Evolutionary conservation across 2,888 invertebrate species (phyloP).

Genomic region (Tenodera sinensis): DNA sequence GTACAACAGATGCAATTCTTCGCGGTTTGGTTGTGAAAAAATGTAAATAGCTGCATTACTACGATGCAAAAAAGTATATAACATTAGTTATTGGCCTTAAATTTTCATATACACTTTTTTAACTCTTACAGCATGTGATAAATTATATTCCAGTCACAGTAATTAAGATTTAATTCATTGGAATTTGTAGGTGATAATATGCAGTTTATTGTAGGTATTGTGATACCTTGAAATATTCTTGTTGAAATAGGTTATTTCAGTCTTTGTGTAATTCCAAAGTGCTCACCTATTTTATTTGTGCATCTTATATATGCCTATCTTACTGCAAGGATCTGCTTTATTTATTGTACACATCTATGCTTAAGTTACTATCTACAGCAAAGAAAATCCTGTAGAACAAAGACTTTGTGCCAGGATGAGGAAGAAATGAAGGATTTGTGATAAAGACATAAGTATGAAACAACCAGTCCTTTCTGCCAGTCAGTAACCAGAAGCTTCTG

Average conservation of each 20-base stretch:
- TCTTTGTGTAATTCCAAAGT: no score
- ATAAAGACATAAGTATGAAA: not conserved
- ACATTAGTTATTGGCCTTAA: not conserved
- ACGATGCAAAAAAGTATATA: not conserved
- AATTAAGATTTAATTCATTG: not conserved
- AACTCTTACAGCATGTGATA: not conserved
- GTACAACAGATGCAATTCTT: not conserved
- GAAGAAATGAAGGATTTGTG: not conserved
- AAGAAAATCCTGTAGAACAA: not conserved
- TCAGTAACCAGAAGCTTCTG: not conserved
- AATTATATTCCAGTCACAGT: not conserved
- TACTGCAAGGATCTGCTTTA: not conserved
- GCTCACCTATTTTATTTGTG: not conserved
- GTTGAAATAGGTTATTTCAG: not conserved
- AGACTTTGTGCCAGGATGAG: not conserved
- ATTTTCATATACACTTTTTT: not conserved
- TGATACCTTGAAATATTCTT: not conserved
- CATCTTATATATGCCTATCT: not conserved
- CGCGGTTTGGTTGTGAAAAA: not conserved
- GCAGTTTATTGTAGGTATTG: not conserved
- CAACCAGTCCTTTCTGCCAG: not conserved
- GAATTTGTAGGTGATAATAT: not conserved
- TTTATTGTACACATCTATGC: not conserved
- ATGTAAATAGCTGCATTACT: not conserved
- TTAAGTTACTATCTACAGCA: no score